Percentiles rank a stretch among this genome's conserved stretches.
phyloP scores from a whole-genome alignment of 1,140 invertebrate species.

The Magallana angulata region DNA sequence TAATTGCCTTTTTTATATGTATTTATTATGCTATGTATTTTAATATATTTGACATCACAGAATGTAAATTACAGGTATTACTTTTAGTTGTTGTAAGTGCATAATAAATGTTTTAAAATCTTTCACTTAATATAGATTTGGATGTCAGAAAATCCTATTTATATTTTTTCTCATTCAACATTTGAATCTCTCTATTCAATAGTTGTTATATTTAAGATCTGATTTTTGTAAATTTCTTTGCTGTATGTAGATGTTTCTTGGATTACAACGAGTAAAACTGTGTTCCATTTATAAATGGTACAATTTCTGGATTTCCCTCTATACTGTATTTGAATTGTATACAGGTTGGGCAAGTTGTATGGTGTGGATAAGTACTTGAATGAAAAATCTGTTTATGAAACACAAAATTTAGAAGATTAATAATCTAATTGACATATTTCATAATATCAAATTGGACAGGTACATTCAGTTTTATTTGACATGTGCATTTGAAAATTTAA shows the following conservation, averaged over 20 bases:
- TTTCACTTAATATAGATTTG: neutral
- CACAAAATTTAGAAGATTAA: no score
- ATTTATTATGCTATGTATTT: slow-evolving; percentile 18
- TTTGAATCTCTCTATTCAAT: neutral
- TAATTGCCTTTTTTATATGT: slow-evolving; percentile 9
- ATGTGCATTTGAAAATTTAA: no score
- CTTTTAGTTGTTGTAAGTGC: neutral
- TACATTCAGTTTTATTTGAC: no score
- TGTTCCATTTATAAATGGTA: neutral
- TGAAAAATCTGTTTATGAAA: no score
- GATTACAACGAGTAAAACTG: slow-evolving; percentile 6
- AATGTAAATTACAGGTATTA: neutral
- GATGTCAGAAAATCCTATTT: neutral
- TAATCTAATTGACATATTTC: no score
- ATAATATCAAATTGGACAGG: no score
- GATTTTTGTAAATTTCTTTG: slow-evolving; percentile 9
- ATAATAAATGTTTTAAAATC: neutral
- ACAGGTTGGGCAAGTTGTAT: no score
- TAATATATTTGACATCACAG: neutral
- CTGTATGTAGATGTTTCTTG: neutral
- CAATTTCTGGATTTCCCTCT: neutral
- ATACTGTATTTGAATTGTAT: no score
- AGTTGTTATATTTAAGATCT: neutral
- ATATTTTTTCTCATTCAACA: neutral
- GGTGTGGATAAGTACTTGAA: no score